A percentile compares a stretch with the other conserved stretches of the same genome.
Evolutionary conservation across 2,888 invertebrate species (phyloP).

Genomic region (Acanthosepion esculentum): DNA sequence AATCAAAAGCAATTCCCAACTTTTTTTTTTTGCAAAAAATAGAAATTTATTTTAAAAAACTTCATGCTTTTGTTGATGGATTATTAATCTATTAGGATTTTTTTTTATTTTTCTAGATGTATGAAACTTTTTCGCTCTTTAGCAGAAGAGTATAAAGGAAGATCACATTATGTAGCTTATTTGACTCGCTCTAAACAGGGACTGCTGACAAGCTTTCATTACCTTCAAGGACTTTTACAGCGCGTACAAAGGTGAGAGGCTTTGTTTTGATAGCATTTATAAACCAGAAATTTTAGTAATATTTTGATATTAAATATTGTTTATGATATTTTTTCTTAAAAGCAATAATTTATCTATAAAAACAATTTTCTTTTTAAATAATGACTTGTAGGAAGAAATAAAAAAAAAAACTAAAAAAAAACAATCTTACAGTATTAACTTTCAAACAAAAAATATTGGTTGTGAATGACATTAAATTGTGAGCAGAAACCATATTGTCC

Average conservation of each 20-base stretch:
- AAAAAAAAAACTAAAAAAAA: too few species aligned
- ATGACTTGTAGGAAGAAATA: too few species aligned
- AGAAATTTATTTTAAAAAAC: not conserved
- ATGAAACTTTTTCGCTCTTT: constrained; percentile 84
- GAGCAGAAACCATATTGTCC: too few species aligned
- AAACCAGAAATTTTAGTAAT: not conserved
- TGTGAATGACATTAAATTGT: too few species aligned
- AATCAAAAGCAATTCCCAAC: not conserved
- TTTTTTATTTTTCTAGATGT: constrained; percentile 78
- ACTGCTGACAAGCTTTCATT: constrained; percentile 84
- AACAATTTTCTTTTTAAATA: too few species aligned
- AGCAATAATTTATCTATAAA: not conserved
- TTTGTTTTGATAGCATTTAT: not conserved
- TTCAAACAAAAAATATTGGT: too few species aligned
- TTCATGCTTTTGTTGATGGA: not conserved
- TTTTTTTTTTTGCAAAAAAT: not conserved
- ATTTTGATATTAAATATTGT: too few species aligned
- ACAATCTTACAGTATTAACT: too few species aligned
- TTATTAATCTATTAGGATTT: not conserved
- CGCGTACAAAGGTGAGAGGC: constrained; percentile 72
- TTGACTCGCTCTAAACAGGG: constrained; percentile 87
- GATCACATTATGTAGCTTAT: constrained; percentile 88
- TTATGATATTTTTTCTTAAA: not conserved
- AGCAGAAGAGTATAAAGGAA: constrained; percentile 84
- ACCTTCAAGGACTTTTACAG: constrained; percentile 79